Percentiles rank a stretch among this genome's conserved stretches.
These are phyloP conservation scores for Rousettus leschenaultii DNA, from an alignment of 2,113 vertebrate species.

Conservation along the genomic window DNA sequence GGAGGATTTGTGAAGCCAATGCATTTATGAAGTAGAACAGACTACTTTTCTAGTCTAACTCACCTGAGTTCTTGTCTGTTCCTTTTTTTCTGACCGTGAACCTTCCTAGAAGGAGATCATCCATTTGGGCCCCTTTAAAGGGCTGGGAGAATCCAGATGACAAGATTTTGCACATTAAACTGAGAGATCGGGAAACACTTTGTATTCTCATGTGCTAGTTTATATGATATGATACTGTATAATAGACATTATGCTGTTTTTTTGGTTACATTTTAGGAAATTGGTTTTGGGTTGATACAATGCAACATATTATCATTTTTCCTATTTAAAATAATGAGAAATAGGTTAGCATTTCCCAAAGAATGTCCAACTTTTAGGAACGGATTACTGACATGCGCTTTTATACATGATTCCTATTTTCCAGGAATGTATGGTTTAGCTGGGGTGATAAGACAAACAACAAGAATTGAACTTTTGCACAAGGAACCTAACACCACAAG, in stretches of 20 bases:
- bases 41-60: background rate
- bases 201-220: background rate
- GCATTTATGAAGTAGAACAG: background rate
- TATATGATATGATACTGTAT: background rate
- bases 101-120: background rate
- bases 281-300: background rate
- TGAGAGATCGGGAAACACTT: background rate
- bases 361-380: background rate
- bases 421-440: background rate
- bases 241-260: background rate
- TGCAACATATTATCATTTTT: background rate
- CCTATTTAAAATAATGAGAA: background rate
- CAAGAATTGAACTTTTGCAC: background rate
- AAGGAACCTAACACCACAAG: background rate
- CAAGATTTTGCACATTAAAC: background rate
- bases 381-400: background rate
- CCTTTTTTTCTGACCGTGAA: background rate
- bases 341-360: background rate
- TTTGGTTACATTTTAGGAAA: conserved; percentile 13
- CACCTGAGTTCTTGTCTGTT: background rate
- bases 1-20: background rate
- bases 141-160: background rate
- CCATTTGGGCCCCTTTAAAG: background rate
- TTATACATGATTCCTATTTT: background rate
- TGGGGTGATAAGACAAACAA: background rate